Percentiles rank a stretch among this genome's conserved stretches.
Evolutionary conservation across 1,140 invertebrate genomes (phyloP).

Genomic region (Danaus melanippus): DNA sequence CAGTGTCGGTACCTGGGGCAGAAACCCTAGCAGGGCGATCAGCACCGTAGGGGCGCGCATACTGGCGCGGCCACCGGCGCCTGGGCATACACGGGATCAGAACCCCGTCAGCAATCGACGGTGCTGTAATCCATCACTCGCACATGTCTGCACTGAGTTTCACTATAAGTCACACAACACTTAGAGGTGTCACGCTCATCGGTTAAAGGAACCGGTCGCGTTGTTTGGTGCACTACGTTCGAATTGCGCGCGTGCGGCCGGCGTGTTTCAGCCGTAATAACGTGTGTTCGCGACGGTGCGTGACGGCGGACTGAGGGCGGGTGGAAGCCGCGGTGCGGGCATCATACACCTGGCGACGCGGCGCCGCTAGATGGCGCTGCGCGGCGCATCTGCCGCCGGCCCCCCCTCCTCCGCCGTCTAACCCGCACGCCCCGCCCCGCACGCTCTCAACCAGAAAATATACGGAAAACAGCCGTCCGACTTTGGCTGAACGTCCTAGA

Average conservation of each 20-base stretch:
- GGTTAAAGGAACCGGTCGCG: constrained; percentile 59
- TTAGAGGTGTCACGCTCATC: constrained; percentile 64
- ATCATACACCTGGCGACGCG: constrained; percentile 53
- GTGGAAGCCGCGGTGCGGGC: constrained; percentile 56
- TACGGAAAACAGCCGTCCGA: constrained; percentile 61
- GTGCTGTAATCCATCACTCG: constrained; percentile 64
- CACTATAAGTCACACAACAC: constrained; percentile 68
- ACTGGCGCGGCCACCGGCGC: constrained; percentile 66
- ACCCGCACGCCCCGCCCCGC: constrained; percentile 16
- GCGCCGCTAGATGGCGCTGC: constrained; percentile 61
- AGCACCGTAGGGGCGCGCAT: constrained; percentile 69
- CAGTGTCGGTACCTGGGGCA: constrained; percentile 62
- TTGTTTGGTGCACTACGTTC: constrained; percentile 62
- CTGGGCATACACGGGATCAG: constrained; percentile 60
- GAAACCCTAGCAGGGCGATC: constrained; percentile 69
- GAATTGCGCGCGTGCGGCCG: constrained; percentile 62
- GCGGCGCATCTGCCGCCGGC: constrained; percentile 58
- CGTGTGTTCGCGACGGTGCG: constrained; percentile 55
- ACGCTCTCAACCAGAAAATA: constrained; percentile 55
- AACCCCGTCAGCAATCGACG: constrained; percentile 57
- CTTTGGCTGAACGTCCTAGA: constrained; percentile 44
- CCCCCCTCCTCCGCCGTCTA: constrained; percentile 19
- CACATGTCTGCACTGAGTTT: constrained; percentile 65
- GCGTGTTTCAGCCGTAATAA: constrained; percentile 40
- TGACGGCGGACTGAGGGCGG: constrained; percentile 66